A percentile compares a stretch with the other conserved stretches of the same genome.
Evolutionary conservation across 1,140 invertebrate species (phyloP).

Genomic region (Drosophila oshimai): DNA sequence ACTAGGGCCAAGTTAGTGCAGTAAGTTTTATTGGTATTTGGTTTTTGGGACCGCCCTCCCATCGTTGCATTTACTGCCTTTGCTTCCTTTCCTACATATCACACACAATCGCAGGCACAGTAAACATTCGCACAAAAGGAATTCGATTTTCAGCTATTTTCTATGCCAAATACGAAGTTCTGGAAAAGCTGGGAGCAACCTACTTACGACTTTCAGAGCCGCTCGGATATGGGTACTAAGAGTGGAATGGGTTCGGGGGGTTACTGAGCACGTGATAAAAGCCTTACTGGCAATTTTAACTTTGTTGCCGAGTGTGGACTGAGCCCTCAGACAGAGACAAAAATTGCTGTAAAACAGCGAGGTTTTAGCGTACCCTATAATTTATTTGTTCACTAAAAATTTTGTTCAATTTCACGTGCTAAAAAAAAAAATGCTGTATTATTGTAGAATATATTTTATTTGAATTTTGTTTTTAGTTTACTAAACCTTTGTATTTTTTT

Average conservation of each 20-base stretch:
- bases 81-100: not conserved
- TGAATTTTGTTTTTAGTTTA: too few species aligned
- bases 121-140: slow-evolving; percentile 50
- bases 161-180: slow-evolving; percentile 70
- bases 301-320: slow-evolving; percentile 42
- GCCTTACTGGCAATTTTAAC: slow-evolving; percentile 77
- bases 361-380: slow-evolving; percentile 13
- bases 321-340: slow-evolving; percentile 29
- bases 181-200: slow-evolving; percentile 53
- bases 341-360: not conserved
- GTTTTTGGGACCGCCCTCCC: slow-evolving; percentile 22
- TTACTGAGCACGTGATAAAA: slow-evolving; percentile 76
- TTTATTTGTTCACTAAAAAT: not conserved
- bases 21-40: slow-evolving; percentile 76
- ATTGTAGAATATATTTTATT: too few species aligned
- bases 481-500: too few species aligned
- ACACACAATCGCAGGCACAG: slow-evolving; percentile 30
- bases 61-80: not conserved
- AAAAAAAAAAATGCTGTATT: too few species aligned
- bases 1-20: slow-evolving; percentile 30
- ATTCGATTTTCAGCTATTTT: slow-evolving; percentile 76
- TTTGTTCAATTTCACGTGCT: too few species aligned
- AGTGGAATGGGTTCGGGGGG: not conserved
- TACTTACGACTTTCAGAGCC: slow-evolving; percentile 54
- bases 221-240: not conserved